Evolutionary conservation across 2,797 vertebrate species (phyloP), one percentile per base, ranked within the genome.

Genomic region (Myiotriccus ornatus): DNA sequence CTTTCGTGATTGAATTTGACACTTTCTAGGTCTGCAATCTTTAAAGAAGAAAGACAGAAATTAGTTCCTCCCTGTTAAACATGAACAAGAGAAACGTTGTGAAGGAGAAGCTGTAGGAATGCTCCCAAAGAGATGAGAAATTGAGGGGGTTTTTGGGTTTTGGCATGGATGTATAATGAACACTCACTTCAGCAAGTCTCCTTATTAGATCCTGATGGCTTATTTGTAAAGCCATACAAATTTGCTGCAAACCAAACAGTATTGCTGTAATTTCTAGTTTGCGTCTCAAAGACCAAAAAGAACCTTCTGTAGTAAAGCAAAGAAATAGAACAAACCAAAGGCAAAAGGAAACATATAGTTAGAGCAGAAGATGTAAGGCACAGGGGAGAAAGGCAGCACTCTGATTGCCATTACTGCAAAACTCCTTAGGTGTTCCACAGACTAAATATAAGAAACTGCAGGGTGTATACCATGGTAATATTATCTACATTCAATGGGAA

Each of bases 11-110:
- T 91, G 56, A 60, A 87, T 90, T 60, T 94, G 95, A 70, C 89
- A 87, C 87, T 91, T 93, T 79, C 37, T 93, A 64, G 34, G 50
- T 64, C 83, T 86, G 30, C 2, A 9, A 63, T 88, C 44, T 60
- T 89, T 73, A 70, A 79, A 55, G 65, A 86, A 90, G 73, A 70
- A 87, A 87, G 92, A 56, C 69, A 92, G 83, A 69, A 67, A 94
- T 94, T 93, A 86, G 63, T 95, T 94, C 83, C 59, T 94, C 41
- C 53, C 39, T 86, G 79, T 70, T 95, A 60, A 93, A 82, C 79
- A 74, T 5, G 89, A 94, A 88, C 47, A 93, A 81, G 83, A 90
- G 73, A 25, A 84, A 49, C 15, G 9, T 28, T 75, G 39, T 80
- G 39, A 24, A 62, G 57, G 70, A 90, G 69, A 80, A 77, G 35